Evolutionary conservation across 2,113 vertebrate genomes (phyloP), one percentile per base, ranked within the genome.

Genomic region (Pardalotus punctatus): DNA sequence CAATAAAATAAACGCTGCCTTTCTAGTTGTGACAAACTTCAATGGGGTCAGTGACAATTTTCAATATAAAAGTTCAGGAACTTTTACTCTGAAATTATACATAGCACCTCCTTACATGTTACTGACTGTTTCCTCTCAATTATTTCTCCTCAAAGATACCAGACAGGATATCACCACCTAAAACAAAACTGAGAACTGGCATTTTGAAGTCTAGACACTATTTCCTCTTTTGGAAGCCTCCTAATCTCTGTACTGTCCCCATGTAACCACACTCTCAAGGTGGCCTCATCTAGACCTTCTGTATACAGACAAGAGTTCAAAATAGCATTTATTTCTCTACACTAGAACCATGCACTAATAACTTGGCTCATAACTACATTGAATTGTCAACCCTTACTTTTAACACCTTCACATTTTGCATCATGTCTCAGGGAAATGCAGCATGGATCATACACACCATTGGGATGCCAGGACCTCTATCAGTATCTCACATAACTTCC

Each of bases 131-230:
- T 88, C 45, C 67, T 92, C 71, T 66, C 58, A 92, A 53, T 72
- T 81, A 57, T 83, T 95, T 96, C 66, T 95, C 91, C 73, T 94
- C 66, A 84, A 91, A 96, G 65, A 79, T 24, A 94, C 38, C 71
- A 94, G 95, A 94, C 96, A 96, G 79, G 88, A 88, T 93, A 94
- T 83, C 54, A 78, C 31, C 60, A 95, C 53, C 94, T 96, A 91
- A 95, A 97, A 93, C 89, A 96, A 94, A 97, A 96, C 86, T 81
- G 90, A 93, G 90, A 94, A 95, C 86, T 96, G 93, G 93, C 90
- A 96, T 96, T 96, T 95, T 95, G 72, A 97, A 96, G 94, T 97
- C 96, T 97, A 97, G 96, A 97, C 96, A 36, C 1, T 0, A 94
- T 90, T 97, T 97, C 96, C 96, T 96, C 94, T 97, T 96, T 90